Evolutionary conservation across 2,113 vertebrate genomes (phyloP).

Genomic region (Polypterus senegalus): DNA sequence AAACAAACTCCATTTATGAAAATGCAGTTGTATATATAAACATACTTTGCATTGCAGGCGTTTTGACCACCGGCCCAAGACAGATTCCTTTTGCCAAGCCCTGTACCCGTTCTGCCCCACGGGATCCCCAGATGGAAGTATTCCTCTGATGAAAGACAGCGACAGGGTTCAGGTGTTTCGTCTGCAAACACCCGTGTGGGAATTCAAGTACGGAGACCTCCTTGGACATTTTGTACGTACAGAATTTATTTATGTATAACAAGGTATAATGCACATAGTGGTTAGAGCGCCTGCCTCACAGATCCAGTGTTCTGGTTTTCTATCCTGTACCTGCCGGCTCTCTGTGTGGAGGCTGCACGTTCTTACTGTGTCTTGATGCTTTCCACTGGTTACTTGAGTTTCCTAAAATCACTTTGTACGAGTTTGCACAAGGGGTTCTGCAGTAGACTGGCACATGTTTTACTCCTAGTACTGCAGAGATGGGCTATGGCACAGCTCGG

Average conservation of each 20-base stretch:
- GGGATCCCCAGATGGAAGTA: constrained; percentile 53
- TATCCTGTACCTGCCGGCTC: too few species aligned
- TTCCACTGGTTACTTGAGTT: too few species aligned
- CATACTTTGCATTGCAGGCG: constrained; percentile 51
- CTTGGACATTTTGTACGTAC: constrained; percentile 74
- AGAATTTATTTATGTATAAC: constrained; percentile 6
- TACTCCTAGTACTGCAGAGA: too few species aligned
- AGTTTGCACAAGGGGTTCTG: too few species aligned
- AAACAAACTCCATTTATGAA: neutral
- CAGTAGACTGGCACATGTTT: too few species aligned
- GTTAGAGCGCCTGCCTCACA: too few species aligned
- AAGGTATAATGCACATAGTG: too few species aligned
- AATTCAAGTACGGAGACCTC: constrained; percentile 84
- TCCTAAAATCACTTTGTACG: too few species aligned
- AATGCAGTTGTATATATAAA: neutral
- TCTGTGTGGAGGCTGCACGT: too few species aligned
- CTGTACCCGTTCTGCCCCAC: constrained; percentile 85
- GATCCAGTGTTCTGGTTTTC: too few species aligned
- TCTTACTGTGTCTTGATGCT: too few species aligned
- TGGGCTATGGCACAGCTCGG: too few species aligned
- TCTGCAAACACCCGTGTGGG: constrained; percentile 89
- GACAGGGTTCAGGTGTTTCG: constrained; percentile 79
- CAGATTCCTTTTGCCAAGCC: constrained; percentile 81
- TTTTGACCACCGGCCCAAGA: constrained; percentile 66
- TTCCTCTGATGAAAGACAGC: constrained; percentile 61